Conservation (phyloP, 2,113 vertebrate species). For the Carassius carassius region DNA sequence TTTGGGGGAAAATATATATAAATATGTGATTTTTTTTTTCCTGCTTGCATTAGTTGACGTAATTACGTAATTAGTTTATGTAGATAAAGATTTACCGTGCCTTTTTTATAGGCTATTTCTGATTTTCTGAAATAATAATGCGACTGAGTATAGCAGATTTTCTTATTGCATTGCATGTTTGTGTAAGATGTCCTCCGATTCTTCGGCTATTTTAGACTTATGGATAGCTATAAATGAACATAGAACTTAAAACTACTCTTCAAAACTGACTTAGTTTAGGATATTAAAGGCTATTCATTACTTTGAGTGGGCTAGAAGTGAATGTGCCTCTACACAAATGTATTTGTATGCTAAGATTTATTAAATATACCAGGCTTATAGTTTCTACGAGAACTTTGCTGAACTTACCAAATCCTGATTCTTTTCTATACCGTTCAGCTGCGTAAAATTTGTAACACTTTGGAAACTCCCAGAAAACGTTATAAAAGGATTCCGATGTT, state of each 20-base stretch:
- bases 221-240: neutral
- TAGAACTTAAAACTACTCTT: neutral
- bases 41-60: neutral
- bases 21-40: no score
- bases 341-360: neutral
- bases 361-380: neutral
- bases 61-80: no score
- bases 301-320: neutral
- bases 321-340: neutral
- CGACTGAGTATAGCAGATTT: neutral
- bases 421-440: neutral
- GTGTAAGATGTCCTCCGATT: neutral
- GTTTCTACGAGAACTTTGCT: neutral
- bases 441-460: neutral
- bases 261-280: neutral
- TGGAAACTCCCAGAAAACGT: constrained; percentile 24
- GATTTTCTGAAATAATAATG: neutral
- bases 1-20: no score
- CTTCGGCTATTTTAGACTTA: neutral
- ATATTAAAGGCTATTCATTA: neutral
- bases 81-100: neutral
- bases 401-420: neutral
- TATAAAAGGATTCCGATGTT: constrained; percentile 52
- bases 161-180: neutral
- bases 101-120: neutral